Evolutionary conservation across 2,797 vertebrate genomes (phyloP), one percentile per base, ranked within the genome.

Genomic region (Emys orbicularis): DNA sequence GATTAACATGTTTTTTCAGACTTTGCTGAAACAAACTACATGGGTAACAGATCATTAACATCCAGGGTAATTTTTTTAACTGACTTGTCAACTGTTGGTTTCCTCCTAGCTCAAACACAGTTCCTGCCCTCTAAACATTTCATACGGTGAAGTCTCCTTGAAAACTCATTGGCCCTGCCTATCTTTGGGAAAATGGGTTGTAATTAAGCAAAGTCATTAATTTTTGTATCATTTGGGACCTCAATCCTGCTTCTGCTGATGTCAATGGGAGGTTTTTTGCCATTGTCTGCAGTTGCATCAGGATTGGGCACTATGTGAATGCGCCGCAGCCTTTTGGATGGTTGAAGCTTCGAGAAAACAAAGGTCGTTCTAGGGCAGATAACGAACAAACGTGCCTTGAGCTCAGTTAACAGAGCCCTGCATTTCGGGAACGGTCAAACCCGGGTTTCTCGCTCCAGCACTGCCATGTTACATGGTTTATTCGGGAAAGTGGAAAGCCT

Each of bases 161-260:
- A 96, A 96, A 94, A 95, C 81, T 94, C 93, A 96, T 88, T 92
- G 54, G 65, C 34, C 49, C 29, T 90, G 76, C 77, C 3, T 87
- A 50, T 65, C 82, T 54, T 53, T 81, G 50, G 4, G 61, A 94
- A 87, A 90, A 94, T 31, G 83, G 92, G 81, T 82, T 96, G 82
- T 90, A 95, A 96, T 96, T 97, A 95, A 92, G 92, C 10, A 74
- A 41, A 95, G 77, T 90, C 94, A 96, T 94, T 94, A 94, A 86
- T 74, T 84, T 95, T 87, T 54, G 19, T 56, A 34, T 84, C 92
- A 91, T 56, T 52, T 83, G 93, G 54, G 94, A 94, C 77, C 74
- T 1, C 1, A 94, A 90, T 88, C 12, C 53, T 88, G 81, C 56
- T 96, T 74, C 8, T 90, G 89, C 82, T 89, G 84, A 87, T n/a